Base-by-base conservation (phyloP, 2,888 invertebrate genomes). In the Pilophorus perplexus region DNA sequence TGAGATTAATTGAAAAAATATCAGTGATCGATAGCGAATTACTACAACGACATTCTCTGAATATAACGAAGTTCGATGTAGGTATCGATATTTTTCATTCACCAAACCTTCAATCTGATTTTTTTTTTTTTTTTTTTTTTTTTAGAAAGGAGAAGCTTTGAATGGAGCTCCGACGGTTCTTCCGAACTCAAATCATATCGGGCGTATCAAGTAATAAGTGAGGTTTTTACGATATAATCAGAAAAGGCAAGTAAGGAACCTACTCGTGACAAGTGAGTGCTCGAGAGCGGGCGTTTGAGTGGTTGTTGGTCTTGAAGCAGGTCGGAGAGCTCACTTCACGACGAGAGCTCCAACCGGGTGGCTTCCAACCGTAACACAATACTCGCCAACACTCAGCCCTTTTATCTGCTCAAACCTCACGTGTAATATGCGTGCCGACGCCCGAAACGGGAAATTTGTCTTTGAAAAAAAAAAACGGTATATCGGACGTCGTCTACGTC, bases 191-290 rank as follows among this genome's bases (percentile, higher is more conserved):
- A n/a, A n/a, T n/a, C n/a, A n/a, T n/a, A n/a, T n/a, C n/a, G n/a
- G n/a, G n/a, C n/a, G n/a, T n/a, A n/a, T 46, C 22, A n/a, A 14
- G 20, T 46, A 46, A 23, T 46, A 23, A 23, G 46, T n/a, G n/a
- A 25, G 46, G 46, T 46, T 23, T 46, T 23, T 25, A 46, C 23
- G 46, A 46, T 46, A 46, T 25, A 46, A 46, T 46, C 46, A 46
- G 46, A 46, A 46, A 46, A 46, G 46, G 23, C 46, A 46, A n/a
- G n/a, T n/a, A n/a, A 46, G 46, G 46, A 46, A 46, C 22, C 23
- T 46, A 46, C 46, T 46, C 25, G 23, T 46, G 23, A 22, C 46
- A 25, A 46, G 46, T 23, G 46, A 46, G 23, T 14, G 46, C 23
- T 46, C 46, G 25, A 46, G 46, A 46, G 46, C 20, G 18, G 23